phyloP scores from a whole-genome alignment of 2,888 invertebrate genomes.

The Electrophaes corylata region DNA sequence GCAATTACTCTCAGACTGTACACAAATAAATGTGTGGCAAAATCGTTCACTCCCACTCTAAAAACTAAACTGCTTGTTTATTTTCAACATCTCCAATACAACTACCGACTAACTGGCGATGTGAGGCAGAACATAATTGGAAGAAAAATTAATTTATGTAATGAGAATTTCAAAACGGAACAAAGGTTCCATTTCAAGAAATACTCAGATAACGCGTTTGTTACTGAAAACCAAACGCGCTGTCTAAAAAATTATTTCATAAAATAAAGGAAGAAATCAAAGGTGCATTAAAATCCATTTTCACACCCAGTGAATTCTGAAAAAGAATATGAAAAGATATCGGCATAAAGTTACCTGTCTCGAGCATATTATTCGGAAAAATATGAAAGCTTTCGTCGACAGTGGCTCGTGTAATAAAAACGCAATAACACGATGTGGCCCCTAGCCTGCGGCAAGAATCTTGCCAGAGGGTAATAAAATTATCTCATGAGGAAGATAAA shows the following conservation, averaged over 20 bases:
- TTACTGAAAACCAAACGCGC: too few relatives aligned
- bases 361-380: conserved; percentile 63
- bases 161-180: background rate
- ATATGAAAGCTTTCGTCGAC: conserved; percentile 62
- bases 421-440: conserved; percentile 70
- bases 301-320: conserved; percentile 22
- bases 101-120: background rate
- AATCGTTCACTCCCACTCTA: conserved; percentile 32
- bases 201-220: too few relatives aligned
- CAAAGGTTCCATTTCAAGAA: too few relatives aligned
- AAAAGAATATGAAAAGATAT: conserved; percentile 57
- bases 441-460: conserved; percentile 66
- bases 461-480: conserved; percentile 72
- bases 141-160: conserved; percentile 4
- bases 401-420: conserved; percentile 70
- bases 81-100: conserved; percentile 5
- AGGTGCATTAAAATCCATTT: conserved; percentile 29
- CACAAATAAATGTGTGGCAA: conserved; percentile 54
- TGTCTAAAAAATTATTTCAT: background rate
- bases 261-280: conserved; percentile 2
- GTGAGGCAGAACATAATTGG: background rate
- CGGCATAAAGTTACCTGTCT: conserved; percentile 58
- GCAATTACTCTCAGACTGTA: conserved; percentile 50
- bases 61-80: conserved; percentile 12
- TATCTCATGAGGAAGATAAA: conserved; percentile 70